A percentile compares a stretch with the other conserved stretches of the same genome.
Evolutionary conservation across 2,113 vertebrate species (phyloP).

Genomic region (Oxyruncus cristatus): DNA sequence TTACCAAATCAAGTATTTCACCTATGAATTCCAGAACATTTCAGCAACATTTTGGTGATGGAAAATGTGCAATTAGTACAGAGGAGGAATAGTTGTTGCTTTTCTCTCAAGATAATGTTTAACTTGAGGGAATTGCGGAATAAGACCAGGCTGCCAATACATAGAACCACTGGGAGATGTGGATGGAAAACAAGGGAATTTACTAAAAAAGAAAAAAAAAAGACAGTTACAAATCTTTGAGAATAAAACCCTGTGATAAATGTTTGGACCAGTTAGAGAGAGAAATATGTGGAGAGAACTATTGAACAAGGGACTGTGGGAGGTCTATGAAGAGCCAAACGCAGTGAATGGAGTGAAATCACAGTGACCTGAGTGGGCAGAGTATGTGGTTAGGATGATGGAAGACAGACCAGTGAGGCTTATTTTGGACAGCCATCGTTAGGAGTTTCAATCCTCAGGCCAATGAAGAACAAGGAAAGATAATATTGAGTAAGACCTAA

Average conservation of each 20-base stretch:
- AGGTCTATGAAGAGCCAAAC: constrained; percentile 34
- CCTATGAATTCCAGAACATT: background rate
- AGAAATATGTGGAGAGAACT: background rate
- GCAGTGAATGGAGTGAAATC: constrained; percentile 35
- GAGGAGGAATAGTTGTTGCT: background rate
- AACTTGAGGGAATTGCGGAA: background rate
- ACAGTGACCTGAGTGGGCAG: constrained; percentile 43
- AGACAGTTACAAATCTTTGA: background rate
- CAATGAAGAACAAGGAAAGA: constrained; percentile 29
- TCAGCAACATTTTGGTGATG: background rate
- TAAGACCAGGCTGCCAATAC: background rate
- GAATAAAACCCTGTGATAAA: constrained; percentile 4
- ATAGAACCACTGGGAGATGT: background rate
- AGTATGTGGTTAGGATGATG: constrained; percentile 37
- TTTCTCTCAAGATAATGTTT: background rate
- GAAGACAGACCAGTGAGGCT: constrained; percentile 19
- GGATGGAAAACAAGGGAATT: background rate
- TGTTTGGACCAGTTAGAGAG: background rate
- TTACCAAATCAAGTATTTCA: background rate
- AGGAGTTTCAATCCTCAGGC: constrained; percentile 21
- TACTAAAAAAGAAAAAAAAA: background rate
- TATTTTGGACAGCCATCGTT: constrained; percentile 12
- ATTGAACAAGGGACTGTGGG: constrained; percentile 19
- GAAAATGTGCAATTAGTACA: background rate
- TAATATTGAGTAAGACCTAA: constrained; percentile 54